These are phyloP conservation scores for Cotesia glomerata DNA, from an alignment of 1,140 invertebrate genomes.

Conservation along the genomic window DNA sequence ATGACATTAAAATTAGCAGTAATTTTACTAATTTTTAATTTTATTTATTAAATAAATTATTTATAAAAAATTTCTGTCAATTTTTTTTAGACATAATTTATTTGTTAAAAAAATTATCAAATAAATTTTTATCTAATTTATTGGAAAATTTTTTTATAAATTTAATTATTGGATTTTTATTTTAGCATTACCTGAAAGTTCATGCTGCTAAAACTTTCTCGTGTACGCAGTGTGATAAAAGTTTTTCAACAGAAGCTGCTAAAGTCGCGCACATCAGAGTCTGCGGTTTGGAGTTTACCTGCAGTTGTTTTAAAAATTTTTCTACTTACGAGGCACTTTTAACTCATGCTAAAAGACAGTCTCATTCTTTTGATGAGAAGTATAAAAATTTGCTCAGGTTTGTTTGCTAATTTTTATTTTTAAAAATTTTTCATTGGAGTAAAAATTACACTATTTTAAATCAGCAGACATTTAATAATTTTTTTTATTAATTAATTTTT, in stretches of 20 bases:
- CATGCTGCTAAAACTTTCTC: conserved; percentile 66
- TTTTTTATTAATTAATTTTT: too few relatives aligned
- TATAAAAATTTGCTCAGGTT: conserved; percentile 52
- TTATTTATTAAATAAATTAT: not conserved
- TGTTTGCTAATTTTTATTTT: conserved; percentile 4
- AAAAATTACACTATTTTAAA: not conserved
- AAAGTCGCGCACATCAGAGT: conserved; percentile 60
- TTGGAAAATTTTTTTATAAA: not conserved
- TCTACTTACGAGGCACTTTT: conserved; percentile 65
- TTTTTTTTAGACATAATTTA: too few relatives aligned
- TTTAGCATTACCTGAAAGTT: conserved; percentile 70
- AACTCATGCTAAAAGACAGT: conserved; percentile 66
- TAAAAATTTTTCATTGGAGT: not conserved
- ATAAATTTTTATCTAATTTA: too few relatives aligned
- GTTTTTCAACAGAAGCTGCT: conserved; percentile 64
- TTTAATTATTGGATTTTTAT: conserved; percentile 22
- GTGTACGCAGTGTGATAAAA: conserved; percentile 65
- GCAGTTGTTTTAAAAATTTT: conserved; percentile 64
- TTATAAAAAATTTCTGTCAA: too few relatives aligned
- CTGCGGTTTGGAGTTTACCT: conserved; percentile 64
- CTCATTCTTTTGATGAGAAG: conserved; percentile 59
- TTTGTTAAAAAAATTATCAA: too few relatives aligned
- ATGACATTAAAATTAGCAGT: too few relatives aligned
- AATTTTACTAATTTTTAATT: not conserved
- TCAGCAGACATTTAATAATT: not conserved